These are phyloP conservation scores for Etheostoma nigrum DNA, from an alignment of 2,797 vertebrate genomes.

Conservation along the genomic window DNA sequence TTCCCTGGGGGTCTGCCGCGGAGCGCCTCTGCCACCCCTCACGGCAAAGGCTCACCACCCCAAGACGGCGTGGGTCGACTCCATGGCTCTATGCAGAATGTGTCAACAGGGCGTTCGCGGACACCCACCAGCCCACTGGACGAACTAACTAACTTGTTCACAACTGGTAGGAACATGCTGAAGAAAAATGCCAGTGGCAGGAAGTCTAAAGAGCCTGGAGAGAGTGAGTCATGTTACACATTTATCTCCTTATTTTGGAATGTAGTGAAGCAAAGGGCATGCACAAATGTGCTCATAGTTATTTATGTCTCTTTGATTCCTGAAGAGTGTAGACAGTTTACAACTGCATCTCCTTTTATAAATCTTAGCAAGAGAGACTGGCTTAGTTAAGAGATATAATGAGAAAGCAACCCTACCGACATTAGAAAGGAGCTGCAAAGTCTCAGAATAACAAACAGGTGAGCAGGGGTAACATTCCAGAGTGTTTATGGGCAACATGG, in stretches of 20 bases:
- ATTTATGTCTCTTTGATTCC: constrained; percentile 8
- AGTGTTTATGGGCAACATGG: not conserved
- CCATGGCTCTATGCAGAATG: constrained; percentile 90
- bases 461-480: not conserved
- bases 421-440: not conserved
- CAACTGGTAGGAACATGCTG: constrained; percentile 96
- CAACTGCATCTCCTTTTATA: not conserved
- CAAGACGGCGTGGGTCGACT: constrained; percentile 90
- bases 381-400: not conserved
- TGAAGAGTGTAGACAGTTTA: not conserved
- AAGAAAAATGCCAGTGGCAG: constrained; percentile 95
- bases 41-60: constrained; percentile 90
- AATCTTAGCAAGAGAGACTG: not conserved
- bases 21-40: constrained; percentile 94
- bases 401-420: not conserved
- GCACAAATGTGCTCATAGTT: not conserved
- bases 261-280: constrained; percentile 3
- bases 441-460: constrained; percentile 5
- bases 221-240: constrained; percentile 87
- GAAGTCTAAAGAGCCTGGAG: constrained; percentile 94
- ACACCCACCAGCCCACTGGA: constrained; percentile 98
- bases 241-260: constrained; percentile 3
- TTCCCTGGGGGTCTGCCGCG: constrained; percentile 88
- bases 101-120: constrained; percentile 90
- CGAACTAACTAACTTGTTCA: constrained; percentile 97